Evolutionary conservation across 2,888 invertebrate species (phyloP), one percentile per base, ranked within the genome.

Genomic region (Limenitis camilla): DNA sequence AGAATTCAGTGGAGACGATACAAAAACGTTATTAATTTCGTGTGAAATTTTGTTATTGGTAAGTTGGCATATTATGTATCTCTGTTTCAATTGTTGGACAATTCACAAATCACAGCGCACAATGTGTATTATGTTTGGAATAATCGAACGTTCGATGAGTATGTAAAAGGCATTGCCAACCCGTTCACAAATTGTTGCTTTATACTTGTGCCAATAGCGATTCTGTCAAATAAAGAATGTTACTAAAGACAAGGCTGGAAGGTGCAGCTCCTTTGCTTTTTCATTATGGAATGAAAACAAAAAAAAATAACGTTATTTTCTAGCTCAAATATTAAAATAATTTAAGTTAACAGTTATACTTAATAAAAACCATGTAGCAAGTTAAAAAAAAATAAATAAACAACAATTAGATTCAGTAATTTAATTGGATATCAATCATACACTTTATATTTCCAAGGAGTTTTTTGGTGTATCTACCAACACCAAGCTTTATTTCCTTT

Each of bases 11-110:
- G 73, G 70, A 71, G 69, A 73, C 72, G 76, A 69, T 57, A 44
- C 52, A 53, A 49, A 69, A 65, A 61, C 55, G 50, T 61, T 56
- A 50, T 60, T 65, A 62, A 71, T 69, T 71, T 70, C 63, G 62
- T 68, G 67, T 69, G 68, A 77, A 74, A 74, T 72, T 61, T 73
- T 75, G 68, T 71, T 76, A 64, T 72, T 75, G 83, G 84, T 84
- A 73, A 83, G 84, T 81, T 69, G 62, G 49, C 53, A 53, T 61
- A 60, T 49, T 55, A 35, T 58, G 51, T 53, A 51, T 56, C 44
- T 57, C 40, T 58, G 49, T 33, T 57, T 54, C 39, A 10, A 50
- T 50, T 56, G 51, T 55, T 29, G 19, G 19, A 19, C 19, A 19
- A 19, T 19, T 19, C 3, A 19, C 46, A 50, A 63, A 58, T 61